Evolutionary conservation across 2,113 vertebrate genomes (phyloP), one percentile per base, ranked within the genome.

Genomic region (Podiceps cristatus): DNA sequence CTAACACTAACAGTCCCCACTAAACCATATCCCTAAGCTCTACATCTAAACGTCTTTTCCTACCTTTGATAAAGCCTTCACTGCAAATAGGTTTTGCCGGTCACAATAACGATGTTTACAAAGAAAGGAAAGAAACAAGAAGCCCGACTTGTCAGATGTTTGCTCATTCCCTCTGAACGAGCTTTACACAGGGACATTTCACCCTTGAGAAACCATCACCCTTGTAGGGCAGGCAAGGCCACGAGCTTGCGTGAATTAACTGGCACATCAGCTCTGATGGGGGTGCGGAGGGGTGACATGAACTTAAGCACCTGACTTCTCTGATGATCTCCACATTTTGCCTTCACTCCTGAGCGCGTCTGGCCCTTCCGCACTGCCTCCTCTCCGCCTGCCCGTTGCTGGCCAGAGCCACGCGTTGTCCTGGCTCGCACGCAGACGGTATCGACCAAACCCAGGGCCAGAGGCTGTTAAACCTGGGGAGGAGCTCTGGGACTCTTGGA

Each of bases 391-490:
- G 58, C 33, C 25, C 5, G 2, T 7, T 8, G 25, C 28, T 52
- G 73, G 27, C 62, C 29, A 73, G 59, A 83, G 45, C 73, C 10
- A 13, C 29, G 10, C 2, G 2, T 33, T 50, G 50, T 44, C 35
- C 42, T 56, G 2, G 0, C 50, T 59, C 5, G 3, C 18, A 19
- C 0, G 7, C 22, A 31, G 53, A 15, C 2, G 4, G 14, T 17
- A 27, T 6, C 7, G 58, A 58, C 33, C 18, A 59, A 67, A 85
- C 19, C 31, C 23, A 29, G 55, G 15, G 47, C 20, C 19, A n/a
- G 53, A 47, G 29, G 83, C 12, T 4, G 6, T 11, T 19, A 24
- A 60, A 64, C 27, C 10, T 1, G 4, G 18, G 23, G 37, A 69
- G 44, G 60, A 12, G 24, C 19, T 33, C 53, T 45, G 18, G 37